A percentile compares a stretch with the other conserved stretches of the same genome.
Evolutionary conservation across 2,113 vertebrate species (phyloP).

Genomic region (Agapornis roseicollis): DNA sequence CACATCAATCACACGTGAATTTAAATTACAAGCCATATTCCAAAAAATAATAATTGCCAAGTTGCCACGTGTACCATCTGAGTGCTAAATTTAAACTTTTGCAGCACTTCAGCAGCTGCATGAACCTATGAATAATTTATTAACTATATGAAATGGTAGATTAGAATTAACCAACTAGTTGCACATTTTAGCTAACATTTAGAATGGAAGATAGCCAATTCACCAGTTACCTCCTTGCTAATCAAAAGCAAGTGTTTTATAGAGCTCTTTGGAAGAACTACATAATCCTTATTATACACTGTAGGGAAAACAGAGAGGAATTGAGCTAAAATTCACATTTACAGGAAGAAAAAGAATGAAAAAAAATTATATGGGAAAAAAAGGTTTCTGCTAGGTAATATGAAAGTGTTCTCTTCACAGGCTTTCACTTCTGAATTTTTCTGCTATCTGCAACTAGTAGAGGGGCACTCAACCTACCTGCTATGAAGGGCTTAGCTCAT

Average conservation of each 20-base stretch:
- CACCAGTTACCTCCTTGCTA: neutral
- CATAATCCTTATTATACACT: neutral
- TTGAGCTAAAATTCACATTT: neutral
- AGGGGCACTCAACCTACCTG: neutral
- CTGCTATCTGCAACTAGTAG: neutral
- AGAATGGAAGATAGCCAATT: slow-evolving; percentile 5
- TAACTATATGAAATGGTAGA: slow-evolving; percentile 35
- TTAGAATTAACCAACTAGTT: slow-evolving; percentile 51
- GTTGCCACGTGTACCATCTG: slow-evolving; percentile 8
- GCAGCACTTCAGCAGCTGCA: slow-evolving; percentile 46
- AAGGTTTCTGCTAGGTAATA: neutral
- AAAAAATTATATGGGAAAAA: neutral
- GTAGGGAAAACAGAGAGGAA: neutral
- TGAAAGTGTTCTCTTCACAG: neutral
- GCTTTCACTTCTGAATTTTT: neutral
- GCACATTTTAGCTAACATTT: slow-evolving; percentile 14
- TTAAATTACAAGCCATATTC: slow-evolving; percentile 63
- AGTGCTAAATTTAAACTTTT: slow-evolving; percentile 67
- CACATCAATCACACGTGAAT: slow-evolving; percentile 62
- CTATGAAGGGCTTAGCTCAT: neutral
- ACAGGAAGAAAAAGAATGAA: neutral
- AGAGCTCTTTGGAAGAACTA: neutral
- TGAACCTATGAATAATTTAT: slow-evolving; percentile 65
- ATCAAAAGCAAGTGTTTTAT: slow-evolving; percentile 27
- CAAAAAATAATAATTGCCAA: slow-evolving; percentile 61